Evolutionary conservation across 2,113 vertebrate genomes (phyloP), one percentile per base, ranked within the genome.

Genomic region (Pithys albifrons): DNA sequence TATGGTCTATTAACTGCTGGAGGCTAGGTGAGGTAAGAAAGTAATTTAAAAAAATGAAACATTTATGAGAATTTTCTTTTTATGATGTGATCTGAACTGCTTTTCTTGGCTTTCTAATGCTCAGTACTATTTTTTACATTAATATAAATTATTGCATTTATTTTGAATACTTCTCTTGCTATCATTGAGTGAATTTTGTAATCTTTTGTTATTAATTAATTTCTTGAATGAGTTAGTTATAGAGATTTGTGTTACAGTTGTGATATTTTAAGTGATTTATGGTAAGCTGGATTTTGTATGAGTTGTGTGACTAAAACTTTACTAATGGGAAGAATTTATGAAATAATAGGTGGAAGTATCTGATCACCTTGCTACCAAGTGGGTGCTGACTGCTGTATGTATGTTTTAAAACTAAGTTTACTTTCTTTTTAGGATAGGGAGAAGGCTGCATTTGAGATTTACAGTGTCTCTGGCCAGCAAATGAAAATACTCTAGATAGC

Each of bases 21-120:
- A 88, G 89, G 88, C 59, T 83, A 89, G 79, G 35, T 67, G 65
- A 85, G 92, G 55, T 75, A 89, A 90, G 88, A 93, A 93, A 92
- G 52, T 77, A 51, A 85, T 94, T 89, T 51, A 0, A 19, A 57
- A 89, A 76, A 76, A 76, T 66, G 27, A 91, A 93, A 94, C 24
- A 80, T 91, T 79, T 74, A 93, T 94, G 73, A 96, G 67, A 92
- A 71, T 93, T 93, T 91, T 94, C 77, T 80, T 82, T 91, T 86
- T 83, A 48, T 91, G 14, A 62, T 69, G 20, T 49, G 24, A 33
- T 83, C 52, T 84, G 57, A 92, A 85, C 41, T 75, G 69, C 55
- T 92, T 91, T 88, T 66, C 65, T 86, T 90, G 75, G 46, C 71
- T 90, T 69, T 69, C 58, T 79, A 86, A 46, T 70, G 54, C 58